Conservation (phyloP, 2,113 vertebrate genomes). For the Atractosteus spatula region DNA sequence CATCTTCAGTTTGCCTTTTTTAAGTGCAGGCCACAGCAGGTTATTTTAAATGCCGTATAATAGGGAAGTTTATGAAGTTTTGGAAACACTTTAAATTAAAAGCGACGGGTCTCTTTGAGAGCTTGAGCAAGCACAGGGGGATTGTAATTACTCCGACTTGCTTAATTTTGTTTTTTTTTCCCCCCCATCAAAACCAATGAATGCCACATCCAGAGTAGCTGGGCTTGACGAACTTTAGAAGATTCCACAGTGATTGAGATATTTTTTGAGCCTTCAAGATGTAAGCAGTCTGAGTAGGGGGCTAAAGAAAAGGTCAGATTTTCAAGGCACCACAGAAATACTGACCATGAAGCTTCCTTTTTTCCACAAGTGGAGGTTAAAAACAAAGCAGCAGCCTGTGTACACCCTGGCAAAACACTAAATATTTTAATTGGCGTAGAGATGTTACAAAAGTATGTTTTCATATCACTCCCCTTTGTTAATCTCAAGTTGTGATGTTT, state of each 20-base stretch:
- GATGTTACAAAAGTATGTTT: slow-evolving; percentile 40
- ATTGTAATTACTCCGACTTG: not conserved
- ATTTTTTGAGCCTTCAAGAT: slow-evolving; percentile 11
- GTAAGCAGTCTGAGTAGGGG: not conserved
- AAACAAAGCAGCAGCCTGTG: slow-evolving; percentile 14
- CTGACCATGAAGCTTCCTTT: not conserved
- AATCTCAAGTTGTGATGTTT: slow-evolving; percentile 67
- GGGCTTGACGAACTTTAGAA: not conserved
- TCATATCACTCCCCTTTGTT: slow-evolving; percentile 41
- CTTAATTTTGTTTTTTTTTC: slow-evolving; percentile 10
- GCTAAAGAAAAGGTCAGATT: slow-evolving; percentile 4
- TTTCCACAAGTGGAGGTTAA: slow-evolving; percentile 3
- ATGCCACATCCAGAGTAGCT: not conserved
- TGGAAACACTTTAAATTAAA: slow-evolving; percentile 6
- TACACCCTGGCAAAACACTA: slow-evolving; percentile 31
- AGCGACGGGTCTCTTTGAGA: not conserved
- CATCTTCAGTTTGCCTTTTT: not conserved
- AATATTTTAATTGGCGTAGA: slow-evolving; percentile 39
- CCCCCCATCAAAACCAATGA: not conserved
- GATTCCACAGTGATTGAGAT: not conserved
- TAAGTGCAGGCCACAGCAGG: not conserved
- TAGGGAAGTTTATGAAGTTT: slow-evolving; percentile 10
- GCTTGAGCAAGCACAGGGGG: not conserved
- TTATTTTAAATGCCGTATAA: not conserved
- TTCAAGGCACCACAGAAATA: slow-evolving; percentile 3